Evolutionary conservation across 1,140 invertebrate genomes (phyloP).

Genomic region (Macrotrachela quadricornifera): DNA sequence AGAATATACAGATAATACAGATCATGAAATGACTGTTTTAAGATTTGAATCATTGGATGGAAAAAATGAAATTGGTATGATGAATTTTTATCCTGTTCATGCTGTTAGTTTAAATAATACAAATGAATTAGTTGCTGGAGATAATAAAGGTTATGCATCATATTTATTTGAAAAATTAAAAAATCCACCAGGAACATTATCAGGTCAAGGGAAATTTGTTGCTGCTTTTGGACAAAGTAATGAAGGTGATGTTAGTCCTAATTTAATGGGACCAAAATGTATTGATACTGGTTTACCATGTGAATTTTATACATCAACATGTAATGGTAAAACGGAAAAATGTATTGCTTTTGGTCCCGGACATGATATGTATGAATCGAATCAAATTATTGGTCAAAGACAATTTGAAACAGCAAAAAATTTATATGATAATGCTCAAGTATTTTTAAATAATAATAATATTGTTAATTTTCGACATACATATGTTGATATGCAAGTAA

Average conservation of each 20-base stretch:
- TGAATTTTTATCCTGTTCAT: constrained; percentile 79
- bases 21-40: constrained; percentile 58
- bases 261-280: constrained; percentile 57
- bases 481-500: no score
- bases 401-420: constrained; percentile 50
- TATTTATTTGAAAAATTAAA: constrained; percentile 56
- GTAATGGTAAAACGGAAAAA: constrained; percentile 35
- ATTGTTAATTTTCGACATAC: no score
- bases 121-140: constrained; percentile 60
- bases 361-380: constrained; percentile 69
- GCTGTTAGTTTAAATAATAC: constrained; percentile 86
- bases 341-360: constrained; percentile 66
- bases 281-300: constrained; percentile 48
- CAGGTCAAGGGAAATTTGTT: constrained; percentile 61
- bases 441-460: no score
- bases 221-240: constrained; percentile 73
- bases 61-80: constrained; percentile 24
- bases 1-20: constrained; percentile 56
- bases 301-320: constrained; percentile 48
- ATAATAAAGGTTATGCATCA: constrained; percentile 74
- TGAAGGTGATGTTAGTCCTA: constrained; percentile 73
- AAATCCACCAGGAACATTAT: constrained; percentile 38
- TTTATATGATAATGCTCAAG: no score
- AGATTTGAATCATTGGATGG: constrained; percentile 41
- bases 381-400: constrained; percentile 57